Evolutionary conservation across 1,140 invertebrate genomes (phyloP), one percentile per base, ranked within the genome.

Genomic region (Psix sp.): DNA sequence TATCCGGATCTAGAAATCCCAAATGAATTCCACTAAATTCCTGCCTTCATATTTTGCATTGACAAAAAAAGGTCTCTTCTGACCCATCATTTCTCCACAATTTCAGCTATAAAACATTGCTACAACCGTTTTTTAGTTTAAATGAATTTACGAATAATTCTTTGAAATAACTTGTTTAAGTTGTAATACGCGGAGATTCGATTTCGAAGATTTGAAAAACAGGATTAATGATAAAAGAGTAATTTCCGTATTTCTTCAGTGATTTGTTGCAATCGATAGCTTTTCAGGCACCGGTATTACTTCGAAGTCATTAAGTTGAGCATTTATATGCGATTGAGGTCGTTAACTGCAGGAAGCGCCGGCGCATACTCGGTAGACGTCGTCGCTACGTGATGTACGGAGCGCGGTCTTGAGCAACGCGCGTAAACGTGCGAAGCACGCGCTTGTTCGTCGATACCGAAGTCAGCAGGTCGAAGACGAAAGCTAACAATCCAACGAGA

Each of bases 331-430:
- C 81, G 77, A 84, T 84, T 76, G 82, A 75, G 82, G 82, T 83
- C 83, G 81, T 84, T 83, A 83, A 84, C 81, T 82, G 81, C 82
- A 84, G 81, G 83, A 84, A 84, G 81, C 82, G 76, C 72, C 78
- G 72, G 63, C 65, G 73, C 77, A 60, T 74, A 76, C 57, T 67
- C 57, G 48, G 42, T 21, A 60, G 39, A 35, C 51, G 56, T 67
- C 45, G 57, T 70, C 67, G 48, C 62, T 63, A 60, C 67, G 49
- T 65, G 63, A 65, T 66, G 54, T 67, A 51, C 21, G 56, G 14
- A 21, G 10, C 14, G 46, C n/a, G 16, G 33, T 15, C 36, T 13
- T 43, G 16, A 5, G 24, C 11, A 13, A 39, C 5, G 49, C 42
- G 52, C 51, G 52, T 51, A 40, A 66, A 57, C 17, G 52, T 46